Conservation (phyloP, 2,888 invertebrate genomes). For the Rotaria sp. region DNA sequence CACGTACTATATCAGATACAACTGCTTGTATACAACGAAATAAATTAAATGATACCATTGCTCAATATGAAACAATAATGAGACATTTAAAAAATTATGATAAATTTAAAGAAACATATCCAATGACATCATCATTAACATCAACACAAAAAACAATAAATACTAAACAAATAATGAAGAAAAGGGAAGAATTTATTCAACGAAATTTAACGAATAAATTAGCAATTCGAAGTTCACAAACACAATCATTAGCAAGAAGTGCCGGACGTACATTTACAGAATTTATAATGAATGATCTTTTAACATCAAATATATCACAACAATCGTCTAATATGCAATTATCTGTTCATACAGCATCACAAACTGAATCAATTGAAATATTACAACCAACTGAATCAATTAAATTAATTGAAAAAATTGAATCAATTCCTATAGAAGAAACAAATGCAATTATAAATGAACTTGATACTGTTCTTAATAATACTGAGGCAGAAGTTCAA, state of each 20-base stretch:
- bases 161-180: not conserved
- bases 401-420: too few relatives aligned
- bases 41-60: not conserved
- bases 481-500: not conserved
- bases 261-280: not conserved
- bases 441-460: not conserved
- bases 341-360: not conserved
- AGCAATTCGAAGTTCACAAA: not conserved
- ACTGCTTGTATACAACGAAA: not conserved
- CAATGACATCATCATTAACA: not conserved
- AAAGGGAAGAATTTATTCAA: not conserved
- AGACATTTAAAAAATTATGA: constrained; percentile 26
- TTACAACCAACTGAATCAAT: too few relatives aligned
- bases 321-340: not conserved
- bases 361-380: not conserved
- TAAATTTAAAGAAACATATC: not conserved
- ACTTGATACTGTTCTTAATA: not conserved
- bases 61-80: not conserved
- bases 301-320: not conserved
- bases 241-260: constrained; percentile 20
- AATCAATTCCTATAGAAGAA: not conserved
- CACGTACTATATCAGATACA: not conserved
- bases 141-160: not conserved
- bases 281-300: not conserved
- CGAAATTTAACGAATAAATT: not conserved